Evolutionary conservation across 2,113 vertebrate species (phyloP).

Genomic region (Psilopsiagon aurifrons): DNA sequence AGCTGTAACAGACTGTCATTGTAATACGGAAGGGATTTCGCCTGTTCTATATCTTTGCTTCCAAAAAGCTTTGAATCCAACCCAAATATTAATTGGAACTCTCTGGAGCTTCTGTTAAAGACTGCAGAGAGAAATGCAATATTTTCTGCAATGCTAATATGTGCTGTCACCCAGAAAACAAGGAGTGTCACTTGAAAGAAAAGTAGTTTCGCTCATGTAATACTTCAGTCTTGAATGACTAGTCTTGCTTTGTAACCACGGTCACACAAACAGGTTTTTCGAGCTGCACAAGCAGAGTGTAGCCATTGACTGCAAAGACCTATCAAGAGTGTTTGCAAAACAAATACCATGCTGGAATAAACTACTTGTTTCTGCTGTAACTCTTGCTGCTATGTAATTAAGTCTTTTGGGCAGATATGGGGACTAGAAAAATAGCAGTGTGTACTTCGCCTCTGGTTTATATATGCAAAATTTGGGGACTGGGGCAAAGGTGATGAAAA

Average conservation of each 20-base stretch:
- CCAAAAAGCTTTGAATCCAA: not conserved
- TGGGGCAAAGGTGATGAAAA: not conserved
- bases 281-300: constrained; percentile 68
- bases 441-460: not conserved
- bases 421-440: not conserved
- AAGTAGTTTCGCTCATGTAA: constrained; percentile 64
- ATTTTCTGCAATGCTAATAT: constrained; percentile 1
- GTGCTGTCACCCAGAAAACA: constrained; percentile 52
- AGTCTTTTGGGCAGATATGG: not conserved
- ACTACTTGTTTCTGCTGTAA: constrained; percentile 16
- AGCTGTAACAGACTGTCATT: not conserved
- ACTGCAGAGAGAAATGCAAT: not conserved
- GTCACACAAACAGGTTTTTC: constrained; percentile 90
- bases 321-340: constrained; percentile 17
- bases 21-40: not conserved
- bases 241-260: constrained; percentile 75
- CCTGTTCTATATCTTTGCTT: not conserved
- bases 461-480: not conserved
- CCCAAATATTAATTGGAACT: not conserved
- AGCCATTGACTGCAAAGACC: constrained; percentile 13
- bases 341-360: constrained; percentile 33
- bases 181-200: constrained; percentile 63
- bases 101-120: not conserved
- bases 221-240: constrained; percentile 61
- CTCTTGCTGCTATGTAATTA: constrained; percentile 17